A percentile compares a stretch with the other conserved stretches of the same genome.
Evolutionary conservation across 2,888 invertebrate species (phyloP).

Genomic region (Drosophila fulvimacula): DNA sequence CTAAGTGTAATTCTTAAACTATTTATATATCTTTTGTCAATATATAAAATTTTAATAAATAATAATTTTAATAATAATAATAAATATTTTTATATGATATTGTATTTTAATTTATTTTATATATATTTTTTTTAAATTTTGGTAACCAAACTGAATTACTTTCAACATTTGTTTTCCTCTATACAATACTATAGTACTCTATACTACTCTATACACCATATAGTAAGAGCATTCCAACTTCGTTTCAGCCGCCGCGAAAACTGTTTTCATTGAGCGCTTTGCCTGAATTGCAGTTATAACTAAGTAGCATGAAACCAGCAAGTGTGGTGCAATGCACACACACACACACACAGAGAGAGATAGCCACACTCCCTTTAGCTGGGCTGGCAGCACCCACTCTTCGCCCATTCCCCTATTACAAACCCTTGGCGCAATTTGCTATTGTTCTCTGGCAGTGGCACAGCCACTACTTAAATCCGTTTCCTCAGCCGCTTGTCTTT

Average conservation of each 20-base stretch:
- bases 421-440: constrained; percentile 38
- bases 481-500: constrained; percentile 62
- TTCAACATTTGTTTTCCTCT: too few species aligned
- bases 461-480: constrained; percentile 71
- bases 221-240: constrained; percentile 29
- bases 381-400: background rate
- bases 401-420: background rate
- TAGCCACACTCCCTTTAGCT: background rate
- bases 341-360: background rate
- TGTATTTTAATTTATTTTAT: too few species aligned
- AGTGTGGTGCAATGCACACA: constrained; percentile 8
- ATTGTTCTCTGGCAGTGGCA: constrained; percentile 61
- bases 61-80: too few species aligned
- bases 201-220: too few species aligned
- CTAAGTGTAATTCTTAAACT: too few species aligned
- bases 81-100: too few species aligned
- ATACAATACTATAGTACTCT: too few species aligned
- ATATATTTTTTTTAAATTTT: too few species aligned
- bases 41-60: too few species aligned
- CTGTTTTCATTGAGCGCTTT: constrained; percentile 44
- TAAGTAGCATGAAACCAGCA: constrained; percentile 60
- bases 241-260: background rate
- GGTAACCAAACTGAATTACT: too few species aligned
- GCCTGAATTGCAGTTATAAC: constrained; percentile 53
- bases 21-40: too few species aligned